Conservation (phyloP, 2,888 invertebrate species). For the Limnephilus marmoratus region DNA sequence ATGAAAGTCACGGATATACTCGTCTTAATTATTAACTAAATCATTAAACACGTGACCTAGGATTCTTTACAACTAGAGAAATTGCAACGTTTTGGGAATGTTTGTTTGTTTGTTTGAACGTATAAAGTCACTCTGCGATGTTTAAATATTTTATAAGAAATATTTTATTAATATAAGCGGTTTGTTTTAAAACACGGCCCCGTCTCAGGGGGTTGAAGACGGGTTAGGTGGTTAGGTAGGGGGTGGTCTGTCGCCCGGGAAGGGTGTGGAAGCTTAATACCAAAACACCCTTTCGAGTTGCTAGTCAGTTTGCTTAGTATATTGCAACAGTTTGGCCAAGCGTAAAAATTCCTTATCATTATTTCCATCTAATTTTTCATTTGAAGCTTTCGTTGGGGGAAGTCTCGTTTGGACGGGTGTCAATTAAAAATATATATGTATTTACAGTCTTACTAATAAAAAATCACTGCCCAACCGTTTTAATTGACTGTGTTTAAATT, state of each 20-base stretch:
- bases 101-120: too few species aligned
- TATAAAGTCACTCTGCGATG: too few species aligned
- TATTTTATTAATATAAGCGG: not conserved
- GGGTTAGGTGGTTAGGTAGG: not conserved
- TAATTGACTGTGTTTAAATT: too few species aligned
- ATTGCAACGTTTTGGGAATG: too few species aligned
- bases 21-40: too few species aligned
- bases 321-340: conserved; percentile 23
- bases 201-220: not conserved
- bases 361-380: not conserved
- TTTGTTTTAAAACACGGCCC: not conserved
- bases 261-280: not conserved
- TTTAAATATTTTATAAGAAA: not conserved
- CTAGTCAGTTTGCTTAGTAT: not conserved
- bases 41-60: too few species aligned
- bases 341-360: conserved; percentile 4
- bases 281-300: conserved; percentile 30
- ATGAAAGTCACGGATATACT: too few species aligned
- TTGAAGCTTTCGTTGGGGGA: not conserved
- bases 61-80: too few species aligned
- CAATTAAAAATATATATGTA: not conserved
- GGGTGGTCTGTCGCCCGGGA: not conserved
- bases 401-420: not conserved
- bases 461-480: too few species aligned
- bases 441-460: too few species aligned